phyloP scores from a whole-genome alignment of 2,113 vertebrate genomes.

The Mesocricetus auratus region DNA sequence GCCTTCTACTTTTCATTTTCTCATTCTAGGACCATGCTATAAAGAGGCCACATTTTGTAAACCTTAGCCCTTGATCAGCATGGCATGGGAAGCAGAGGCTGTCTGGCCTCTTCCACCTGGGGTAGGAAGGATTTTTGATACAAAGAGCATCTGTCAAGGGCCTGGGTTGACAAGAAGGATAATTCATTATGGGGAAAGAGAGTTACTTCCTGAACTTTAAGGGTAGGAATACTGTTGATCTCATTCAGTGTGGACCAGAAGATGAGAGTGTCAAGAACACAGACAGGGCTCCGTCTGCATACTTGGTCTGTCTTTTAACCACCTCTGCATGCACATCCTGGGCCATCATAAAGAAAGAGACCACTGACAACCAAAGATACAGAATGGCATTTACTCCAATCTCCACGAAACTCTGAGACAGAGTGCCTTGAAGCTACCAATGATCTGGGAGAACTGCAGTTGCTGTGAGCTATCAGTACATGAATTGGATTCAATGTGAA shows the following conservation, averaged over 20 bases:
- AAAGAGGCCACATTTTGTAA: not conserved
- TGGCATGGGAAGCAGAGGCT: not conserved
- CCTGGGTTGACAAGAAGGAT: not conserved
- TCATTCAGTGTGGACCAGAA: not conserved
- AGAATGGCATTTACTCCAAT: not conserved
- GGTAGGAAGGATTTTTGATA: not conserved
- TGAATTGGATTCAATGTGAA: not conserved
- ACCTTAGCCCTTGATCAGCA: not conserved
- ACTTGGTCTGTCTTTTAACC: not conserved
- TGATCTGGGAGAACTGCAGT: not conserved
- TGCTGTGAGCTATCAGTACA: not conserved
- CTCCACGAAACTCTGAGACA: not conserved
- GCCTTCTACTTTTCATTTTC: not conserved
- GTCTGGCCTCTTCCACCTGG: not conserved
- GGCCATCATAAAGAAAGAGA: not conserved
- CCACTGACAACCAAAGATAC: not conserved
- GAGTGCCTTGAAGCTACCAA: not conserved
- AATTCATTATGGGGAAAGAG: not conserved
- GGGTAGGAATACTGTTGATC: no score
- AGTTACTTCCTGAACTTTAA: not conserved
- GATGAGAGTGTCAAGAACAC: rapidly evolving
- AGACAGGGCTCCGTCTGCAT: not conserved
- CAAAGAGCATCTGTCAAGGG: not conserved
- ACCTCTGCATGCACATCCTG: rapidly evolving
- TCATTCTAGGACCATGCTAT: not conserved